A percentile compares a stretch with the other conserved stretches of the same genome.
phyloP scores from a whole-genome alignment of 37 sponge, comb jelly and placozoan genomes.

The Agelas oroides region DNA sequence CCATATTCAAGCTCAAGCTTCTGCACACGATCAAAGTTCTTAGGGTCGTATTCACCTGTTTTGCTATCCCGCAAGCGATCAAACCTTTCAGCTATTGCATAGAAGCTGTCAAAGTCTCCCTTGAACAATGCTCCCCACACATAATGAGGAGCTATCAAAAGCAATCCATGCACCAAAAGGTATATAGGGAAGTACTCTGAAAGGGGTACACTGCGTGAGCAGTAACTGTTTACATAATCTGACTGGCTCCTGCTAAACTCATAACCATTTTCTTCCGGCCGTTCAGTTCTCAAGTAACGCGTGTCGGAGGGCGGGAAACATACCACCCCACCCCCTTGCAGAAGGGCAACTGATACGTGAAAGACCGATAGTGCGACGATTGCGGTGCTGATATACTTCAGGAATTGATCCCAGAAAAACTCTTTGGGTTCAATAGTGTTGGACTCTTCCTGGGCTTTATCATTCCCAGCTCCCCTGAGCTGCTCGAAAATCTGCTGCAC shows the following conservation, averaged over 20 bases:
- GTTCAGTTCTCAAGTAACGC: not conserved
- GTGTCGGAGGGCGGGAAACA: constrained; percentile 15
- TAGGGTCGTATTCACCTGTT: constrained; percentile 47
- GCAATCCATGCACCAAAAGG: constrained; percentile 40
- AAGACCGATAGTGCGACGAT: constrained; percentile 37
- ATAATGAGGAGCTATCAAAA: constrained; percentile 58
- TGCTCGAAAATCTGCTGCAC: not conserved
- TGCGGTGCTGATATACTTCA: constrained; percentile 32
- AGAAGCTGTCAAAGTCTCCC: constrained; percentile 58
- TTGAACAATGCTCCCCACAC: constrained; percentile 37
- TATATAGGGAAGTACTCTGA: constrained; percentile 35
- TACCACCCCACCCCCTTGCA: constrained; percentile 17
- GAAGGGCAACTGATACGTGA: constrained; percentile 33
- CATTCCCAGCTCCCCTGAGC: not conserved
- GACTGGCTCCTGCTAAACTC: constrained; percentile 23
- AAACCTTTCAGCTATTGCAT: constrained; percentile 14
- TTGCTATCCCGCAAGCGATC: constrained; percentile 42
- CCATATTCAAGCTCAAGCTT: constrained; percentile 29
- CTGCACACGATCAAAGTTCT: constrained; percentile 38
- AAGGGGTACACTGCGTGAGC: constrained; percentile 34
- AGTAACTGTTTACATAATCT: constrained; percentile 47
- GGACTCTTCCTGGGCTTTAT: not conserved
- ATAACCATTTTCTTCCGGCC: not conserved
- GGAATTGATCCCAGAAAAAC: constrained; percentile 52
- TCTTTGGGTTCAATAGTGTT: constrained; percentile 28